Base-by-base conservation (phyloP, 2,113 vertebrate genomes). In the Pelvicachromis taeniatus region DNA sequence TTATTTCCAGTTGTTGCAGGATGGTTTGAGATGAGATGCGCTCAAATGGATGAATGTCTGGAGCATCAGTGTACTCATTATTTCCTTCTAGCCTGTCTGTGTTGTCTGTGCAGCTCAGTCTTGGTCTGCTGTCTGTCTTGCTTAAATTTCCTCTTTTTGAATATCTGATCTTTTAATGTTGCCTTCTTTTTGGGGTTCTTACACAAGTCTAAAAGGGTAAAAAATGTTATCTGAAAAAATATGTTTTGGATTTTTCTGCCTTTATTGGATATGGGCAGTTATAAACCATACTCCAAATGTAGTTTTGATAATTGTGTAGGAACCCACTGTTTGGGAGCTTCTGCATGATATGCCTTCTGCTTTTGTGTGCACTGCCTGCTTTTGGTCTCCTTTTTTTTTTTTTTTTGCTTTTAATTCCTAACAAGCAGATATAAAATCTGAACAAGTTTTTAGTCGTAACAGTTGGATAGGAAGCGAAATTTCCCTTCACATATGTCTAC, bases 21-120 rank as follows among this genome's bases (percentile, higher is more conserved):
- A 85, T 77, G 38, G 81, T 84, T 85, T 84, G 88, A 82, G 88
- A 90, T 88, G 79, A 90, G 80, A 91, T 78, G 81, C 52, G 21
- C 79, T 85, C 50, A 78, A 78, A 78, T 65, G 86, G 81, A 89
- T 88, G 94, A 85, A 87, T 86, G 92, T 90, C 52, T 93, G 87
- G 31, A 85, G 83, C 88, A 63, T 88, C 42, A 9, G 55, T 81
- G 82, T 92, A 78, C 84, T 90, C 12, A 68, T 83, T 42, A 8
- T 56, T 82, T 68, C 33, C 59, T 38, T 21, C 19, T 65, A 65
- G 53, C 78, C 83, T 35, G 14, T 85, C 55, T 59, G 29, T 80
- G 63, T 84, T 48, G 55, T 92, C 19, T 58, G n/a, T 59, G 70
- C 79, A 85, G 33, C 42, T 82, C 31, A 35, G 45, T 54, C 78